Percentiles rank a stretch among this genome's conserved stretches.
Conservation (phyloP, 2,113 vertebrate genomes). For the Sylvia atricapilla region DNA sequence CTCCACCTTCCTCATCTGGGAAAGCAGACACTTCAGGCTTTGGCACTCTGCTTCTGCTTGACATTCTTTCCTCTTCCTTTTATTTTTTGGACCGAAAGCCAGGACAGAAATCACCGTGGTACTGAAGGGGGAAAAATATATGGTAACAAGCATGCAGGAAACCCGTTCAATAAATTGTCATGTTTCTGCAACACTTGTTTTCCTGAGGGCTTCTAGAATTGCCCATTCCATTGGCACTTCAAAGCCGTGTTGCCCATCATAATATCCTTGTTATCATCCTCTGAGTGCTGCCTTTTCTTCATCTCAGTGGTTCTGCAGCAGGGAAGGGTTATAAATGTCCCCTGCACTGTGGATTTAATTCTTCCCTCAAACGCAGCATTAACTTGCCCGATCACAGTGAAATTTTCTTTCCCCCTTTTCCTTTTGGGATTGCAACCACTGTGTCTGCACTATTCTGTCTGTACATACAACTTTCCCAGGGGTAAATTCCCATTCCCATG, state of each 20-base stretch:
- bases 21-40: background rate
- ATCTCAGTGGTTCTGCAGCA: background rate
- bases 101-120: background rate
- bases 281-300: background rate
- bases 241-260: background rate
- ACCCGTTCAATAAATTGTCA: background rate
- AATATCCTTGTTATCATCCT: conserved; percentile 22
- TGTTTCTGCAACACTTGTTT: conserved; percentile 25
- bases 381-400: background rate
- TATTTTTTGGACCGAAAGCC: background rate
- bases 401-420: background rate
- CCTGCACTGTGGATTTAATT: background rate
- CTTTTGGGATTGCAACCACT: background rate
- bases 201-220: conserved; percentile 25
- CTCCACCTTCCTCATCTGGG: background rate
- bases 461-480: background rate
- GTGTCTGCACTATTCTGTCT: background rate
- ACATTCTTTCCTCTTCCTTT: background rate
- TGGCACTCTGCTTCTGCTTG: background rate
- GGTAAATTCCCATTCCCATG: background rate
- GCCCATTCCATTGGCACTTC: background rate
- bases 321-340: background rate
- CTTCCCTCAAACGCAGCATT: background rate
- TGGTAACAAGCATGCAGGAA: background rate
- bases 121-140: background rate